phyloP scores from a whole-genome alignment of 2,888 invertebrate genomes.

The Hipparchia semele region DNA sequence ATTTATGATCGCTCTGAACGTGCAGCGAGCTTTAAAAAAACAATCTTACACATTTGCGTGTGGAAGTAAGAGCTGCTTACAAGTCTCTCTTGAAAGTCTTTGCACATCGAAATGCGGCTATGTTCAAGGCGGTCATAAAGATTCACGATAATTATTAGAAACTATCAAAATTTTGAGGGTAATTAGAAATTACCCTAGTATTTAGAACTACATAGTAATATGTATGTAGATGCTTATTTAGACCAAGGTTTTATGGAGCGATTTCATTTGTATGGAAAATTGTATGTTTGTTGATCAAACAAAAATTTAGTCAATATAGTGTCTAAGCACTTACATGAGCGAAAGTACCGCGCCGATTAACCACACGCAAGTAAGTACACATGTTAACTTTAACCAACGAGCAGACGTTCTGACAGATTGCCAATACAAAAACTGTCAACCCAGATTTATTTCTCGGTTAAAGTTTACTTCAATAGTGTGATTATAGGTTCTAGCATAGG shows the following conservation, averaged over 20 bases:
- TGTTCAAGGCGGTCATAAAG: too few species aligned
- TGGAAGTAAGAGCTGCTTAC: too few species aligned
- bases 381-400: background rate
- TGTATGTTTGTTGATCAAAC: background rate
- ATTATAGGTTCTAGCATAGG: too few species aligned
- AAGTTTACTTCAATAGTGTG: too few species aligned
- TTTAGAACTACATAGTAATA: background rate
- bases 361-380: background rate
- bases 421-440: too few species aligned
- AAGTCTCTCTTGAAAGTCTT: too few species aligned
- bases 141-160: background rate
- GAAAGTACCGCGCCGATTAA: background rate
- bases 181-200: background rate
- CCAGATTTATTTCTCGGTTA: too few species aligned
- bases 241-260: background rate
- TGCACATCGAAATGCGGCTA: too few species aligned
- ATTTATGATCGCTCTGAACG: too few species aligned
- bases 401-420: too few species aligned
- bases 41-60: too few species aligned
- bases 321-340: background rate
- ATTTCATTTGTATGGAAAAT: background rate
- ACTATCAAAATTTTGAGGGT: constrained; percentile 11
- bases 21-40: too few species aligned
- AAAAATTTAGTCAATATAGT: background rate
- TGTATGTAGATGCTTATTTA: background rate